A percentile compares a stretch with the other conserved stretches of the same genome.
These are phyloP conservation scores for Zaprionus nigranus DNA, from an alignment of 1,140 invertebrate genomes.

Conservation along the genomic window DNA sequence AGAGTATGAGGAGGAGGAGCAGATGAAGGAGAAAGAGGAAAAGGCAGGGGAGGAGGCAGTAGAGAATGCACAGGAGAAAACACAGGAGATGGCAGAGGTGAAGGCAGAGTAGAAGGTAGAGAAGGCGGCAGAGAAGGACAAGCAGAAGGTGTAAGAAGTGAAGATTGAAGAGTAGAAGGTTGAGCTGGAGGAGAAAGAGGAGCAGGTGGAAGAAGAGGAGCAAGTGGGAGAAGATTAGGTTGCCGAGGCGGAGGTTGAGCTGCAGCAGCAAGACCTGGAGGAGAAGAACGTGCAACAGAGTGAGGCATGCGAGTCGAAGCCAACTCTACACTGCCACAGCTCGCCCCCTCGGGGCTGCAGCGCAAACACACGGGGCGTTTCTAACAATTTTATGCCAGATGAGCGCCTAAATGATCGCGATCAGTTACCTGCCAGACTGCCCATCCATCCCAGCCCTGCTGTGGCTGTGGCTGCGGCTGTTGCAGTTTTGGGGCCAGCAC, in stretches of 20 bases:
- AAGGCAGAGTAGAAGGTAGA: not conserved
- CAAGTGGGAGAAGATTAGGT: no score
- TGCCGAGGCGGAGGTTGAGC: no score
- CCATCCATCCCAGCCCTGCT: conserved; percentile 34
- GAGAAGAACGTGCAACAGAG: no score
- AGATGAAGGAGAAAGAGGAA: no score
- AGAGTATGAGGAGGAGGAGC: no score
- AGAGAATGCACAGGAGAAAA: not conserved
- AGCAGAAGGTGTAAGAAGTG: no score
- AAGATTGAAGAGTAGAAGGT: no score
- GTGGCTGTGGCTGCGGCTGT: conserved; percentile 7
- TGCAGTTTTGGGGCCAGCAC: not conserved
- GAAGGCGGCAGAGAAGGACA: no score
- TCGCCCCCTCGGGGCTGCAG: conserved; percentile 29
- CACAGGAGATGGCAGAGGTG: not conserved
- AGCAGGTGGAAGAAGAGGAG: no score
- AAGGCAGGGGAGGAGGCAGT: not conserved
- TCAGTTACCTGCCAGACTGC: conserved; percentile 57
- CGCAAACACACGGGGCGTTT: conserved; percentile 80
- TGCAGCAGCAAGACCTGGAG: no score
- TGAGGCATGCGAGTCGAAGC: no score
- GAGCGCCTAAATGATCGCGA: conserved; percentile 81
- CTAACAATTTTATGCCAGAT: conserved; percentile 84
- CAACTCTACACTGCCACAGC: not conserved
- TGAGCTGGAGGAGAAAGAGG: no score